phyloP scores from a whole-genome alignment of 2,888 invertebrate species.

The Diarsia rubi region DNA sequence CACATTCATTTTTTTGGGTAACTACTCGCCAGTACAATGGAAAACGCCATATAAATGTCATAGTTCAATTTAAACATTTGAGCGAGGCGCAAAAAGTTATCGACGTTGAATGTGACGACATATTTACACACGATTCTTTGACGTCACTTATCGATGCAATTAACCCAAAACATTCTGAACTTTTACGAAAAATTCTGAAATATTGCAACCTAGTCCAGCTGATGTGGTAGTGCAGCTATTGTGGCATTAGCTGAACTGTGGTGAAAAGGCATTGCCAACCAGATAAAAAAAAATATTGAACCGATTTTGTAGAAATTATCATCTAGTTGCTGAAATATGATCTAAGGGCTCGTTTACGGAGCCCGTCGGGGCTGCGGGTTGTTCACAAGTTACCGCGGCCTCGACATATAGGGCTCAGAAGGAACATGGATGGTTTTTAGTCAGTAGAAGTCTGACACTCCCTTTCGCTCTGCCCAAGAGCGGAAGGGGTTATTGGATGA shows the following conservation, averaged over 20 bases:
- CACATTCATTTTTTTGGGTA: slow-evolving; percentile 2
- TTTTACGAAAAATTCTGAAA: not conserved
- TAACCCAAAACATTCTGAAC: not conserved
- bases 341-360: too few relatives aligned
- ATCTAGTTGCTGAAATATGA: not conserved
- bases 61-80: slow-evolving; percentile 33
- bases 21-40: slow-evolving; percentile 11
- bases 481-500: too few relatives aligned
- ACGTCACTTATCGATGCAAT: not conserved
- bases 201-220: not conserved
- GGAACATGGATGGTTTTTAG: too few relatives aligned
- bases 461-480: too few relatives aligned
- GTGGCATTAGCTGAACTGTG: too few relatives aligned
- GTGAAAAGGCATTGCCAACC: not conserved
- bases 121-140: slow-evolving; percentile 12
- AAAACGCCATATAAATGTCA: slow-evolving; percentile 28
- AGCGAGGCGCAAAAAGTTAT: slow-evolving; percentile 13
- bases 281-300: not conserved
- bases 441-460: too few relatives aligned
- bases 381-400: too few relatives aligned
- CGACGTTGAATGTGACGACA: slow-evolving; percentile 4
- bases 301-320: not conserved
- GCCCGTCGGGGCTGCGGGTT: too few relatives aligned
- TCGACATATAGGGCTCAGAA: too few relatives aligned
- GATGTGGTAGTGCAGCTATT: too few relatives aligned